Conservation (phyloP, 2,797 vertebrate genomes). For the Eidolon dupreanum region DNA sequence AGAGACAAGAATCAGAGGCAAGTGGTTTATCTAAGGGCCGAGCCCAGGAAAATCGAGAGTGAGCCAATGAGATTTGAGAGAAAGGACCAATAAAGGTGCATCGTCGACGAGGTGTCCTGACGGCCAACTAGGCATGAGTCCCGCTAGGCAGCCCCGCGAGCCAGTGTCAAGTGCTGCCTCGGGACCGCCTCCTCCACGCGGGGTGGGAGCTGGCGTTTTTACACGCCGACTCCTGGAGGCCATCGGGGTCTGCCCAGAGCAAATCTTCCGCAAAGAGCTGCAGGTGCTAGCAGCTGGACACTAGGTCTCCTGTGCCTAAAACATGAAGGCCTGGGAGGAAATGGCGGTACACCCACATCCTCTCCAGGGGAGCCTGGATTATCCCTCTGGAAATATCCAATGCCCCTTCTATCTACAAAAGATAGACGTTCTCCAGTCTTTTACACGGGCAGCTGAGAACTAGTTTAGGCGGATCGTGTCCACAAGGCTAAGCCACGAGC, state of each 20-base stretch:
- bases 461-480: too few relatives aligned
- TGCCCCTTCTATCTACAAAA: neutral
- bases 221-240: neutral
- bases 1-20: neutral
- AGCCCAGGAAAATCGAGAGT: neutral
- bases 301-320: neutral
- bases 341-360: neutral
- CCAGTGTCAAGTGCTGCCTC: fast-evolving
- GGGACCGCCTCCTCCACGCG: neutral
- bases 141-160: neutral
- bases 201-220: neutral
- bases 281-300: neutral
- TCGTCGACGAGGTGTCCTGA: neutral
- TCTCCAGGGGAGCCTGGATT: neutral
- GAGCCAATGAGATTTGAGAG: neutral
- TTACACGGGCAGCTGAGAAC: neutral
- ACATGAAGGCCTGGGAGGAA: neutral
- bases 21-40: neutral
- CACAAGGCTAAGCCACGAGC: neutral
- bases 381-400: neutral
- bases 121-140: neutral
- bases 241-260: neutral
- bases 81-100: neutral
- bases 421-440: neutral
- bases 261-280: neutral